These are phyloP conservation scores for Phasianus colchicus DNA, from an alignment of 2,113 vertebrate species.

Conservation along the genomic window DNA sequence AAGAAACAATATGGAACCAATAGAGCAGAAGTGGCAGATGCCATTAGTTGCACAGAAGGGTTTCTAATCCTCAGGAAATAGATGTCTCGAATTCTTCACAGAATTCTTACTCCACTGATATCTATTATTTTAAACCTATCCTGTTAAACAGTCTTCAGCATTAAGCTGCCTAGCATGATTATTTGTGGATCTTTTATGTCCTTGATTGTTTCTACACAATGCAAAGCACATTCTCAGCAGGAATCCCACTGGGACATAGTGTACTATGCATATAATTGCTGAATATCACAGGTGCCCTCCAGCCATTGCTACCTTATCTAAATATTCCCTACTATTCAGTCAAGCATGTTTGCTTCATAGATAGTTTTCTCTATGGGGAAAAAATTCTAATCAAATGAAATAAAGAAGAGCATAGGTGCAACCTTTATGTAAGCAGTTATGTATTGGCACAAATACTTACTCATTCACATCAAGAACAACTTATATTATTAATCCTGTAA, in stretches of 20 bases:
- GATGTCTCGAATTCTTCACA: not conserved
- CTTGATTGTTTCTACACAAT: slow-evolving; percentile 50
- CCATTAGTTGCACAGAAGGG: not conserved
- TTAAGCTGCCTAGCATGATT: slow-evolving; percentile 29
- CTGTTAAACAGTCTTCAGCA: not conserved
- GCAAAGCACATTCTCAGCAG: slow-evolving; percentile 20
- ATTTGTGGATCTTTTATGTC: slow-evolving; percentile 26
- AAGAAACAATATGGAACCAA: slow-evolving; percentile 8
- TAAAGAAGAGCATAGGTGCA: not conserved
- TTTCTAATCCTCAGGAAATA: slow-evolving; percentile 32
- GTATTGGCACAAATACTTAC: slow-evolving; percentile 12
- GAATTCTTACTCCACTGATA: not conserved
- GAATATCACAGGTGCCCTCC: slow-evolving; percentile 36
- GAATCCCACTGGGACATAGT: not conserved
- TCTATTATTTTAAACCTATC: slow-evolving; percentile 35
- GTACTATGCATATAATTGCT: slow-evolving; percentile 17
- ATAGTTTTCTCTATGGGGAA: slow-evolving; percentile 10
- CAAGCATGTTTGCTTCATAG: slow-evolving; percentile 24
- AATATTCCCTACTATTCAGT: slow-evolving; percentile 8
- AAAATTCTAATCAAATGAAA: slow-evolving; percentile 27
- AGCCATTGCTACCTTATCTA: slow-evolving; percentile 45
- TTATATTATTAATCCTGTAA: not conserved
- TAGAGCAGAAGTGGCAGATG: slow-evolving; percentile 45
- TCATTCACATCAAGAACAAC: not conserved
- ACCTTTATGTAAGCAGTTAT: not conserved